These are phyloP conservation scores for Xestia sexstrigata DNA, from an alignment of 2,888 invertebrate species.

Conservation along the genomic window DNA sequence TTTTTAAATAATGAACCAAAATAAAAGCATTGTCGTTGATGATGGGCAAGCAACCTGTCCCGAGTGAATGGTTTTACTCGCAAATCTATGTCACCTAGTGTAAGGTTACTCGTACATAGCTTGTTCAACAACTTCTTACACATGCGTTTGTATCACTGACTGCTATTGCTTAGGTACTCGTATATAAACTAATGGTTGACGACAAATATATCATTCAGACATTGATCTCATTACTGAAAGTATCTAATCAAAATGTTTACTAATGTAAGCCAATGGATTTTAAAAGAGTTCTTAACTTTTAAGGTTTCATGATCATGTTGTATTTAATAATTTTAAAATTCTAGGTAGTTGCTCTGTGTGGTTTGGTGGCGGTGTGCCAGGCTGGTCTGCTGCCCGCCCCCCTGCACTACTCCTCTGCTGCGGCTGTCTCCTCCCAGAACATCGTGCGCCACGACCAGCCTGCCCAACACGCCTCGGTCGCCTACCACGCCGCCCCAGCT, in stretches of 20 bases:
- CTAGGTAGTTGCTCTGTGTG: conserved; percentile 69
- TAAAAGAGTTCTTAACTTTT: neutral
- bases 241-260: conserved; percentile 53
- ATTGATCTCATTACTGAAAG: conserved; percentile 50
- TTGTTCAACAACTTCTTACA: conserved; percentile 51
- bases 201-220: conserved; percentile 51
- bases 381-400: conserved; percentile 76
- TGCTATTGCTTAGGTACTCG: conserved; percentile 16
- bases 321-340: neutral
- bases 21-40: conserved; percentile 28
- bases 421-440: conserved; percentile 76
- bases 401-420: conserved; percentile 69
- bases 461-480: conserved; percentile 52
- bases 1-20: neutral
- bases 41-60: conserved; percentile 60
- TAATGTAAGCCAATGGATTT: conserved; percentile 51
- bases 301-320: no score
- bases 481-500: conserved; percentile 68
- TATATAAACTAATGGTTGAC: conserved; percentile 46
- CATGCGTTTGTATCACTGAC: conserved; percentile 54
- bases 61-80: conserved; percentile 44
- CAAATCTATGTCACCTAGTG: conserved; percentile 50
- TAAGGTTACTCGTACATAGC: conserved; percentile 53
- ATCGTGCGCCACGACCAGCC: conserved; percentile 74
- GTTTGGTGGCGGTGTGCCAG: conserved; percentile 71